These are phyloP conservation scores for Cephalophus harveyi DNA, from an alignment of 2,113 vertebrate genomes.

Conservation along the genomic window DNA sequence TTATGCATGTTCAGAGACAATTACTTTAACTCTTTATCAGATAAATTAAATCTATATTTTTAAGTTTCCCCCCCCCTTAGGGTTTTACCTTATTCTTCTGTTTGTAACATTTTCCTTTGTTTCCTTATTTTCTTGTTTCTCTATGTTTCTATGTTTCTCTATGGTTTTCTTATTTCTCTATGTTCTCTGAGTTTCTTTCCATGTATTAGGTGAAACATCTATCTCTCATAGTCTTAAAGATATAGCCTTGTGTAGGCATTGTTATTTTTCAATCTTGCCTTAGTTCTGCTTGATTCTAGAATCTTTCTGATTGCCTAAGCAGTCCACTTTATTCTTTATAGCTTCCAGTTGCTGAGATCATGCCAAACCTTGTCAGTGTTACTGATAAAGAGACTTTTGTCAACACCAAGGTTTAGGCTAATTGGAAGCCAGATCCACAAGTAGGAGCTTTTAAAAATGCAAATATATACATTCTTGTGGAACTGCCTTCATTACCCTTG, in stretches of 20 bases:
- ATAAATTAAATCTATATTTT: neutral
- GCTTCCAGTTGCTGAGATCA: neutral
- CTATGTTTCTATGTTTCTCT: neutral
- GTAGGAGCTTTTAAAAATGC: neutral
- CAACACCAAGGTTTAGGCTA: neutral
- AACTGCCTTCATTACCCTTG: neutral
- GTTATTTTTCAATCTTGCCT: neutral
- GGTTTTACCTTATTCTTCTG: neutral
- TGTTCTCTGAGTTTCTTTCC: neutral
- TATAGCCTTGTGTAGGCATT: neutral
- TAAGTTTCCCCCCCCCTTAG: fast-evolving
- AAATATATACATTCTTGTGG: neutral
- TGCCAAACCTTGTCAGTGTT: neutral
- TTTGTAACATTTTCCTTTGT: neutral
- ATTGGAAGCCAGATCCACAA: neutral
- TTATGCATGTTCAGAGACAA: neutral
- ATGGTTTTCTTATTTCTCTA: neutral
- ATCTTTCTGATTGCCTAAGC: neutral
- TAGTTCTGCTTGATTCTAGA: neutral
- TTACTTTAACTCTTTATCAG: neutral
- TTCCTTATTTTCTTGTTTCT: neutral
- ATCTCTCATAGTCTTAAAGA: neutral
- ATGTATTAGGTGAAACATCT: neutral
- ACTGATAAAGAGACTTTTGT: neutral
- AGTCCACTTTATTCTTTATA: neutral